Conservation (phyloP, 1,140 invertebrate genomes). For the Drosophila yakuba region DNA sequence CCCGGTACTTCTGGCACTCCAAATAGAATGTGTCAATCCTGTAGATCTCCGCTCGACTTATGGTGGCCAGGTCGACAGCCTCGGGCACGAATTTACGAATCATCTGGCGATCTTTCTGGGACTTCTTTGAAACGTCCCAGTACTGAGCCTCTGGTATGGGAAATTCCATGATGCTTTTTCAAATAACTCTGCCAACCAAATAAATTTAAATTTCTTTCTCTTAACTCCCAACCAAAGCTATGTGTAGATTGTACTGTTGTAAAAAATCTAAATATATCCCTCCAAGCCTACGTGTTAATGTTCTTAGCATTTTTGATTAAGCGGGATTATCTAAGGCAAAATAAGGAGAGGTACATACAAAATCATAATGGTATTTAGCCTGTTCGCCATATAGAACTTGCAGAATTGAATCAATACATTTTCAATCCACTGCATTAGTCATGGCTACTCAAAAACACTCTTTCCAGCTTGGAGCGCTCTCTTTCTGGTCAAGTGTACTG, state of each 20-base stretch:
- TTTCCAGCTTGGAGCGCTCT: slow-evolving; percentile 19
- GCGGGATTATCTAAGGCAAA: neutral
- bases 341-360: neutral
- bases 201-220: neutral
- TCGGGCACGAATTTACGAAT: slow-evolving; percentile 32
- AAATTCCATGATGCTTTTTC: slow-evolving; percentile 18
- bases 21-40: slow-evolving; percentile 58
- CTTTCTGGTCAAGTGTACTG: slow-evolving; percentile 10
- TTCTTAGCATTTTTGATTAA: no score
- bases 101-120: slow-evolving; percentile 28
- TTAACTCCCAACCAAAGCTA: neutral
- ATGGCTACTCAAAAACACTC: slow-evolving; percentile 21
- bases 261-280: no score
- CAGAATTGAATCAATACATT: slow-evolving; percentile 35
- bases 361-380: neutral
- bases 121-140: slow-evolving; percentile 46
- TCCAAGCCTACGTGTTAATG: neutral
- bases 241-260: neutral
- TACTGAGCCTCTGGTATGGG: slow-evolving; percentile 51
- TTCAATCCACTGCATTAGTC: slow-evolving; percentile 15
- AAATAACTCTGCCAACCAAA: slow-evolving; percentile 1
- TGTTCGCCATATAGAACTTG: neutral
- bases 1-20: slow-evolving; percentile 58
- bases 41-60: slow-evolving; percentile 33
- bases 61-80: slow-evolving; percentile 20